Percentiles rank a stretch among this genome's conserved stretches.
Evolutionary conservation across 1,140 invertebrate genomes (phyloP).

Genomic region (Drosophila mojavensis): DNA sequence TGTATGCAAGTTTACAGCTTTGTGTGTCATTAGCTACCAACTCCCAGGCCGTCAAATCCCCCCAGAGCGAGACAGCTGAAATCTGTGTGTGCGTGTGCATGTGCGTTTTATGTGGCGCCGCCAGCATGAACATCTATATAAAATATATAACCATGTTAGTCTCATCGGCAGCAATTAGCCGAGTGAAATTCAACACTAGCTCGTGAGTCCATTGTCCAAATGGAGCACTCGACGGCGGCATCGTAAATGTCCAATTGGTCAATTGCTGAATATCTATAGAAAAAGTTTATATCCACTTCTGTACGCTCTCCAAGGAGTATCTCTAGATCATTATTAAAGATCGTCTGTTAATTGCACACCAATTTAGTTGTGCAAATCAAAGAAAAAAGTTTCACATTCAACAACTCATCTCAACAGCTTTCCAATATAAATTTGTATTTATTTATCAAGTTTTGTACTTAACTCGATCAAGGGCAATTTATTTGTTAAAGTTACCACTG

Average conservation of each 20-base stretch:
- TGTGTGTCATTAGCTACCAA: conserved; percentile 43
- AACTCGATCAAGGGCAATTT: too few relatives aligned
- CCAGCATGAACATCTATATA: conserved; percentile 46
- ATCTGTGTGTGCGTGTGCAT: conserved; percentile 8
- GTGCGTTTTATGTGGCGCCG: conserved; percentile 61
- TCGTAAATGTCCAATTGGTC: conserved; percentile 54
- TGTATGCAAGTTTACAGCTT: conserved; percentile 75
- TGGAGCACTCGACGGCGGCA: conserved; percentile 49
- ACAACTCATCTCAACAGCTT: too few relatives aligned
- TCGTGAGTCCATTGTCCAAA: conserved; percentile 73
- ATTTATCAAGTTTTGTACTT: too few relatives aligned
- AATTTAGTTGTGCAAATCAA: conserved; percentile 2
- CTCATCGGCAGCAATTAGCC: conserved; percentile 67
- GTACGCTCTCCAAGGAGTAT: conserved; percentile 32
- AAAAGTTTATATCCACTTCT: conserved; percentile 55
- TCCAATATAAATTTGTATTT: too few relatives aligned
- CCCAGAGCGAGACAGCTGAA: conserved; percentile 7
- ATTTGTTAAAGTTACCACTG: too few relatives aligned
- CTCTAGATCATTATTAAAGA: conserved; percentile 12
- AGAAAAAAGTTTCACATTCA: background rate
- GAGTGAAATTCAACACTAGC: conserved; percentile 78
- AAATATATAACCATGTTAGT: conserved; percentile 63
- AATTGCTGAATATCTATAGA: conserved; percentile 55
- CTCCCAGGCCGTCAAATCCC: conserved; percentile 2
- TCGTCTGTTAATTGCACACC: conserved; percentile 3